Evolutionary conservation across 2,797 vertebrate genomes (phyloP).

Genomic region (Heterohyrax brucei): DNA sequence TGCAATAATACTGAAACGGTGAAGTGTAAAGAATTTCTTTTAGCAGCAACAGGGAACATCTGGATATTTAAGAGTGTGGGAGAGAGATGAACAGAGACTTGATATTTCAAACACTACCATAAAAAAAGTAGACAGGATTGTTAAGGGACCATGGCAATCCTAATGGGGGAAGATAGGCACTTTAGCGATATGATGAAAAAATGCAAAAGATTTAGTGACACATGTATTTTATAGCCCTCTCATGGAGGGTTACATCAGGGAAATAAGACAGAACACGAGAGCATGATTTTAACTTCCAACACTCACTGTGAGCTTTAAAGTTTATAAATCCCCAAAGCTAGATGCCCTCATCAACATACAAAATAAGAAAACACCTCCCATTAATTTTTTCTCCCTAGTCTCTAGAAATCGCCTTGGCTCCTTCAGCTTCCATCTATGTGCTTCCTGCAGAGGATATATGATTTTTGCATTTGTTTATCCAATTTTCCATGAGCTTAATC

Average conservation of each 20-base stretch:
- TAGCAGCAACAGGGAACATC: not conserved
- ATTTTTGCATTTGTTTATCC: conserved; percentile 79
- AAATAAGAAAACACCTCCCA: not conserved
- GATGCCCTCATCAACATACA: not conserved
- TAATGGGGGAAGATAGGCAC: not conserved
- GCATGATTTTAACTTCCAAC: conserved; percentile 68
- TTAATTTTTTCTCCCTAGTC: not conserved
- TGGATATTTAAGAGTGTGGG: conserved; percentile 10
- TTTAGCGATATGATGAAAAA: not conserved
- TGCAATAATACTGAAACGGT: not conserved
- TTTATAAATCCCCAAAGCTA: conserved; percentile 36
- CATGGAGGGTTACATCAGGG: not conserved
- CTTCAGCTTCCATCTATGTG: conserved; percentile 44
- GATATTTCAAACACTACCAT: not conserved
- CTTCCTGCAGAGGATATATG: not conserved
- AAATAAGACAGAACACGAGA: conserved; percentile 23
- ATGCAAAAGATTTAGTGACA: conserved; percentile 8
- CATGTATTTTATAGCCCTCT: not conserved
- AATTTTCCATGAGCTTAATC: conserved; percentile 82
- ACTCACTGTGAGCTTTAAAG: not conserved
- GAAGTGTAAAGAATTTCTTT: conserved; percentile 29
- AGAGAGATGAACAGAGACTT: not conserved
- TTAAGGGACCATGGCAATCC: not conserved
- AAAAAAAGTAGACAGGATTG: not conserved
- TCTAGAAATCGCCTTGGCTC: conserved; percentile 39